Evolutionary conservation across 2,888 invertebrate genomes (phyloP), one percentile per base, ranked within the genome.

Genomic region (Sicus ferrugineus): DNA sequence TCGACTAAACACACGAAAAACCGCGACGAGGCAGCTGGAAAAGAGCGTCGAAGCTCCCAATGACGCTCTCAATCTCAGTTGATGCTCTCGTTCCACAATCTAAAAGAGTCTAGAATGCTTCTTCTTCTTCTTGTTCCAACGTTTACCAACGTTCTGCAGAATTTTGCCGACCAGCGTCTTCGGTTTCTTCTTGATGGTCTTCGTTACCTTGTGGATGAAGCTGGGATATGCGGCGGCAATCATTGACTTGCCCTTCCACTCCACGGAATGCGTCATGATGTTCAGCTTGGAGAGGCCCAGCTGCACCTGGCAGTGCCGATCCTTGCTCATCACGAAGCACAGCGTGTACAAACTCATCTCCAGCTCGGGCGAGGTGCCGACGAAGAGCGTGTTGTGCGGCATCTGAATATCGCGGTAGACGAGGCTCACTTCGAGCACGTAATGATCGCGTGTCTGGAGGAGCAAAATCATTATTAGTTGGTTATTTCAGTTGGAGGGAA

Each of bases 351-450:
- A 71, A 63, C 81, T 80, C 68, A 82, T 46, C 56, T 83, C 82
- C 66, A 83, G 72, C 46, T 83, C 82, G 0, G 82, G 82, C 0
- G 82, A 79, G 2, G 79, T 80, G 52, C 82, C 82, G 21, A 82
- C 76, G 11, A 82, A 71, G 2, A 82, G 74, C 4, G 78, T 73
- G 52, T 76, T 80, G 23, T 73, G 75, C 0, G 78, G 70, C 65
- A 80, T 83, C 2, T 63, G 63, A 16, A 77, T 72, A n/a, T 77
- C 75, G 46, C 76, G 74, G 69, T 82, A 82, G 0, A 70, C 76
- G 46, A 77, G 73, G 4, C 82, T 78, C 1, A 78, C n/a, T 0
- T 75, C 72, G 5, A 77, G 21, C 0, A 76, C 63, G 38, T 68
- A 74, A 28, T 79, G 73, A 72, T 78, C 76, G 66, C 79, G 75